These are phyloP conservation scores for Corythoichthys haematopterus DNA, from an alignment of 2,113 vertebrate genomes.

Conservation along the genomic window DNA sequence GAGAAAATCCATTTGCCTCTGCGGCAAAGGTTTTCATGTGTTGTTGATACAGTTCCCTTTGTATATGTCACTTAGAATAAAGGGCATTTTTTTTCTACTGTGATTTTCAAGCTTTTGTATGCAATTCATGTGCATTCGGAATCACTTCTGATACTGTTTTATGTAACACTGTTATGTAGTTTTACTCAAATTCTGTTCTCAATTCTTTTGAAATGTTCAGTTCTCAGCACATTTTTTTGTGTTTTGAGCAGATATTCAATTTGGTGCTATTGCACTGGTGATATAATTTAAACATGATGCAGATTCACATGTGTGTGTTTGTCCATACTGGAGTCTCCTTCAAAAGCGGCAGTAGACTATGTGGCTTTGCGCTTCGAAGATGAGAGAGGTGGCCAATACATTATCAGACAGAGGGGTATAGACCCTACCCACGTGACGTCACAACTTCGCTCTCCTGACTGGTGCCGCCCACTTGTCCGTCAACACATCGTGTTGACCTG, in stretches of 20 bases:
- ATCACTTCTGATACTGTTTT: constrained; percentile 25
- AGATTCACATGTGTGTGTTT: constrained; percentile 12
- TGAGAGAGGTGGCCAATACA: constrained; percentile 21
- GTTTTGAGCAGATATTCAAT: constrained; percentile 37
- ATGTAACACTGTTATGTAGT: constrained; percentile 5
- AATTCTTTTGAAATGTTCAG: too few relatives aligned
- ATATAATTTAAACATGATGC: constrained; percentile 55
- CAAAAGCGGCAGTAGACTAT: constrained; percentile 27
- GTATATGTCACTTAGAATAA: too few relatives aligned
- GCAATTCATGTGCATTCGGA: constrained; percentile 10
- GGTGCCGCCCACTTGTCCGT: too few relatives aligned
- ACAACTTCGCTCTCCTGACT: too few relatives aligned
- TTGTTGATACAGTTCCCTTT: constrained; percentile 8
- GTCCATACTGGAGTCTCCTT: constrained; percentile 36
- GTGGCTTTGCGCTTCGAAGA: not conserved
- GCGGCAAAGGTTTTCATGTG: constrained; percentile 15
- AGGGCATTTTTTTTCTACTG: not conserved
- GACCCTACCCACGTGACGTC: too few relatives aligned
- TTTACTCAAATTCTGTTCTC: too few relatives aligned
- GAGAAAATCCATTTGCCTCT: constrained; percentile 33
- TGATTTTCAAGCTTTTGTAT: constrained; percentile 7
- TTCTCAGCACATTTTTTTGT: not conserved
- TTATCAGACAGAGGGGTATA: constrained; percentile 20
- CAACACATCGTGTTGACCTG: too few relatives aligned
- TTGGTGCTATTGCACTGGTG: constrained; percentile 43